These are phyloP conservation scores for Pollimyrus isidori DNA, from an alignment of 2,113 vertebrate genomes.

Conservation along the genomic window DNA sequence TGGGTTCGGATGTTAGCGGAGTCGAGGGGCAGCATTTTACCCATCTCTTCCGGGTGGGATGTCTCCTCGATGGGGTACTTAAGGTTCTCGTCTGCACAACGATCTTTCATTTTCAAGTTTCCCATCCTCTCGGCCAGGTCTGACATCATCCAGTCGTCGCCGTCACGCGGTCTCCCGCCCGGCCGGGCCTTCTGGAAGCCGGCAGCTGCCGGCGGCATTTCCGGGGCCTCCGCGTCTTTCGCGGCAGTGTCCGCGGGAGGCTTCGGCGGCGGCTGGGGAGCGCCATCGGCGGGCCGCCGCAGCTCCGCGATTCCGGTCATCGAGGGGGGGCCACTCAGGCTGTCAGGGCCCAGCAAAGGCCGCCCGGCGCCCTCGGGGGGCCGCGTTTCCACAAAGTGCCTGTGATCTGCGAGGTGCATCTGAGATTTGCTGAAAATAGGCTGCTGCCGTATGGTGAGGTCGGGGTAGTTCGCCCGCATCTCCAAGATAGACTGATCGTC, in stretches of 20 bases:
- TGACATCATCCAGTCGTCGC: not conserved
- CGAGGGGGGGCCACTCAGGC: constrained; percentile 48
- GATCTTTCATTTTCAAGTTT: constrained; percentile 28
- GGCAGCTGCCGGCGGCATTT: constrained; percentile 18
- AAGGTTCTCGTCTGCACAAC: constrained; percentile 25
- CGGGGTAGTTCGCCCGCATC: constrained; percentile 61
- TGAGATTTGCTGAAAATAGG: constrained; percentile 44
- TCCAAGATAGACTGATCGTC: constrained; percentile 53
- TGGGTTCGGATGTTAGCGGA: not conserved
- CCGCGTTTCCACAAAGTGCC: constrained; percentile 1
- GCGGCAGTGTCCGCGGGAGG: not conserved
- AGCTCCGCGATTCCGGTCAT: constrained; percentile 46
- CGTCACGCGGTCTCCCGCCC: not conserved
- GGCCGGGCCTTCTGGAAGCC: not conserved
- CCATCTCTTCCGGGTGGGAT: constrained; percentile 21
- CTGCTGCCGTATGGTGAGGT: constrained; percentile 61
- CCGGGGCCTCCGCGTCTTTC: constrained; percentile 12
- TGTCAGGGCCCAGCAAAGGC: constrained; percentile 9
- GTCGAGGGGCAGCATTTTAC: not conserved
- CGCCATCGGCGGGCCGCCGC: not conserved
- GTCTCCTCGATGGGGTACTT: constrained; percentile 52
- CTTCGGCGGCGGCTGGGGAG: not conserved
- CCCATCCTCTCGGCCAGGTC: constrained; percentile 44
- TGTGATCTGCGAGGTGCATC: constrained; percentile 16
- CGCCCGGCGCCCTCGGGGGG: not conserved